A percentile compares a stretch with the other conserved stretches of the same genome.
Conservation (phyloP, 2,797 vertebrate species). For the Cetoscarus ocellatus region DNA sequence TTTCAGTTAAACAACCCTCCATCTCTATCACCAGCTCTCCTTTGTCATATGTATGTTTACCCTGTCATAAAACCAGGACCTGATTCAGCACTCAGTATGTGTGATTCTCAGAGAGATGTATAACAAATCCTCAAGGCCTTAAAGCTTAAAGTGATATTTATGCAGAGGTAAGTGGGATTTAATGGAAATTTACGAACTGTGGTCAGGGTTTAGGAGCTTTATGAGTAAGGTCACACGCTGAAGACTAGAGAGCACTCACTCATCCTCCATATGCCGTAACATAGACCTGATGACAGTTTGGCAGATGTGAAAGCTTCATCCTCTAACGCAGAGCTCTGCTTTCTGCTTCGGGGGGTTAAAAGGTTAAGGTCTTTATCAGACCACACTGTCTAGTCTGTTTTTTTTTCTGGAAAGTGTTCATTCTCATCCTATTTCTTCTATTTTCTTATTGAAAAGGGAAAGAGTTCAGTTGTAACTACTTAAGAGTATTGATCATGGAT, state of each 20-base stretch:
- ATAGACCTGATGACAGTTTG: slow-evolving; percentile 20
- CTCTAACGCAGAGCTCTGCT: slow-evolving; percentile 22
- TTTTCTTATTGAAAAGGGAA: slow-evolving; percentile 6
- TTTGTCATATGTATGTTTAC: neutral
- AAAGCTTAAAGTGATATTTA: neutral
- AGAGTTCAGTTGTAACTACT: slow-evolving; percentile 1
- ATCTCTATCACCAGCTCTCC: too few relatives aligned
- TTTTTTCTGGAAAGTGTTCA: neutral
- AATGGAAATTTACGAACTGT: neutral
- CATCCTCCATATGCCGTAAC: slow-evolving; percentile 5
- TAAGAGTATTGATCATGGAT: neutral
- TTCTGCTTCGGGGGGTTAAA: slow-evolving; percentile 3
- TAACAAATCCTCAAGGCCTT: neutral
- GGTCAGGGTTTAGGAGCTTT: slow-evolving; percentile 26
- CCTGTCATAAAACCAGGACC: neutral
- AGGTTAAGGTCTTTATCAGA: slow-evolving; percentile 17
- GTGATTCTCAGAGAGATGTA: neutral
- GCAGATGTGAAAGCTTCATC: slow-evolving; percentile 46
- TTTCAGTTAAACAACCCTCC: too few relatives aligned
- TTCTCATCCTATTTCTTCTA: neutral
- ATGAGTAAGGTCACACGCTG: slow-evolving; percentile 9
- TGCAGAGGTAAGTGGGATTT: slow-evolving; percentile 5
- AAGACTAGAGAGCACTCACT: slow-evolving; percentile 1
- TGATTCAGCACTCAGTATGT: neutral
- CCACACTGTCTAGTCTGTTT: neutral